Base-by-base conservation (phyloP, 1,140 invertebrate genomes). In the Hestina assimilis region DNA sequence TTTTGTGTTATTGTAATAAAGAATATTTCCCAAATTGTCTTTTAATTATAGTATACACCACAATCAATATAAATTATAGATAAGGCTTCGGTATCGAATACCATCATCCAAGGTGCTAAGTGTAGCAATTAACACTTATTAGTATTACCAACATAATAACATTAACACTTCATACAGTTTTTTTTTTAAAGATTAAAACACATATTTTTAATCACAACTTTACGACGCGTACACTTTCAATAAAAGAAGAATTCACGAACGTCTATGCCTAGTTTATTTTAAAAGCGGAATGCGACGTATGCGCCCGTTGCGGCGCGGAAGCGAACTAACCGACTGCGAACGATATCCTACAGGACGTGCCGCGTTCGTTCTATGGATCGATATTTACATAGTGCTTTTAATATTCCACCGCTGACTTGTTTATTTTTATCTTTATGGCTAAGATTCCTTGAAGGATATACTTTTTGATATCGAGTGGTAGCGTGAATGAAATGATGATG, bases 381-480 rank as follows among this genome's bases (percentile, higher is more conserved):
- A 87, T 87, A 87, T 87, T 84, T 87, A 84, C 79, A 87, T 87
- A 79, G 70, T 79, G 69, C 74, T 82, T 79, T 83, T 85, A 81
- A 87, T 85, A 81, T 81, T 72, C 75, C 67, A 69, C 63, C 70
- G 63, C 55, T 68, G 58, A 71, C 64, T 74, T 75, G 62, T 72
- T 80, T 76, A 80, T 78, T 73, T 74, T 70, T 78, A 73, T 74
- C 63, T 69, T 68, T 63, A 72, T 61, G 42, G 53, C 46, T 61
- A 59, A 63, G 45, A 62, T 60, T 51, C 59, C 52, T 63, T 63
- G 59, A 60, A 55, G 43, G 53, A 57, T 65, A 61, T 35, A 29
- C 20, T 41, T 43, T 52, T 51, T 56, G 40, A 64, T 63, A 66
- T 61, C 57, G 57, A 38, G 35, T 33, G 47, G 15, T 35, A 21